These are phyloP conservation scores for Bradysia coprophila DNA, from an alignment of 1,140 invertebrate species.

Conservation along the genomic window DNA sequence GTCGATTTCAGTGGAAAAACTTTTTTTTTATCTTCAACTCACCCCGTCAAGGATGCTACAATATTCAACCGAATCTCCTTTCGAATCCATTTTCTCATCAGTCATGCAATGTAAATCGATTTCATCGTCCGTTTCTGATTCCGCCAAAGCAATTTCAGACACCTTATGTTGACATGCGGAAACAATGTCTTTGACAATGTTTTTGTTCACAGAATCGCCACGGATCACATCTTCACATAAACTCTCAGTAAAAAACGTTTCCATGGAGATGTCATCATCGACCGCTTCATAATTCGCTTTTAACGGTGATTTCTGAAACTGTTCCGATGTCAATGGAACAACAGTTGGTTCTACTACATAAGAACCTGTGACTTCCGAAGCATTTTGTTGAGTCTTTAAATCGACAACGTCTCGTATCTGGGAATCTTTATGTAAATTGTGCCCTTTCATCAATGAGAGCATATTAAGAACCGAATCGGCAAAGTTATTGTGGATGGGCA, in stretches of 20 bases:
- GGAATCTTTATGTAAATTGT: not conserved
- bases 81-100: too few relatives aligned
- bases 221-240: not conserved
- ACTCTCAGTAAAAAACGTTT: not conserved
- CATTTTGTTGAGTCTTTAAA: too few relatives aligned
- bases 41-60: not conserved
- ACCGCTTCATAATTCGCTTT: too few relatives aligned
- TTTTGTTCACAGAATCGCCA: not conserved
- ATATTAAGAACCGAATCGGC: not conserved
- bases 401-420: too few relatives aligned
- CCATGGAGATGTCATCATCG: not conserved
- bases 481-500: not conserved
- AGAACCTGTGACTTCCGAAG: too few relatives aligned
- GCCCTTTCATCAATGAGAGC: not conserved
- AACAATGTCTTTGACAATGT: too few relatives aligned
- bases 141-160: not conserved
- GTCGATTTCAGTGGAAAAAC: too few relatives aligned
- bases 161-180: not conserved
- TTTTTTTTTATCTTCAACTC: not conserved
- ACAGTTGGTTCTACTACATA: too few relatives aligned
- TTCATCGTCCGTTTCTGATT: not conserved
- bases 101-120: not conserved
- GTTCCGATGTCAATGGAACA: too few relatives aligned
- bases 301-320: too few relatives aligned
- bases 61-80: too few relatives aligned